Evolutionary conservation across 2,888 invertebrate genomes (phyloP).

Genomic region (Blera fallax): DNA sequence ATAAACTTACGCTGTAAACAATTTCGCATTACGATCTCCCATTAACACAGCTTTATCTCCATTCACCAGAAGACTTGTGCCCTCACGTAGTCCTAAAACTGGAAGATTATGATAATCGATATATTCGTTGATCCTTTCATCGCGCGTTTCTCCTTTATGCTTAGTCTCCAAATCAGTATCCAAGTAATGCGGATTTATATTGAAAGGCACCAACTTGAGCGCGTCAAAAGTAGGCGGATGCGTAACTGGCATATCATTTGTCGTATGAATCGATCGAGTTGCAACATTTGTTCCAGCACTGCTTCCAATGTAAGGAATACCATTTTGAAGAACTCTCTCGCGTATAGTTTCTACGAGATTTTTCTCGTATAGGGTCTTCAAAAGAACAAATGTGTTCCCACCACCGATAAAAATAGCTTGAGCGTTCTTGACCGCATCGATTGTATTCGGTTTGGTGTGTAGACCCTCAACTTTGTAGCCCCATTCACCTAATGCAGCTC

Average conservation of each 20-base stretch:
- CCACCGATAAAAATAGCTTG: slow-evolving; percentile 90
- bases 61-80: slow-evolving; percentile 85
- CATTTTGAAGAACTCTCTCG: slow-evolving; percentile 85
- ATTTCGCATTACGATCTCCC: slow-evolving; percentile 85
- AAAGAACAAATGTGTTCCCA: slow-evolving; percentile 90
- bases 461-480: slow-evolving; percentile 86
- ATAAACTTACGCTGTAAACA: slow-evolving; percentile 85
- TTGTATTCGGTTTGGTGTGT: slow-evolving; percentile 84
- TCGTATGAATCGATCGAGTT: slow-evolving; percentile 90
- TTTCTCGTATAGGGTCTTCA: slow-evolving; percentile 87
- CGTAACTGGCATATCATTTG: slow-evolving; percentile 95
- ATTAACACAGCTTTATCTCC: slow-evolving; percentile 84
- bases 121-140: slow-evolving; percentile 88
- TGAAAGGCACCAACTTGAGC: slow-evolving; percentile 89
- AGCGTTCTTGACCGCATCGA: slow-evolving; percentile 84
- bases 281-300: slow-evolving; percentile 93
- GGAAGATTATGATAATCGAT: slow-evolving; percentile 84
- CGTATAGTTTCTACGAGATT: slow-evolving; percentile 85
- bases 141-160: slow-evolving; percentile 91
- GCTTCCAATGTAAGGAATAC: slow-evolving; percentile 88
- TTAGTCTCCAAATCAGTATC: slow-evolving; percentile 84
- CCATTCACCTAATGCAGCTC: slow-evolving; percentile 85
- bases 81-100: slow-evolving; percentile 89
- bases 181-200: slow-evolving; percentile 92
- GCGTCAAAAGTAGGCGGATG: slow-evolving; percentile 88